Evolutionary conservation across 2,888 invertebrate genomes (phyloP).

Genomic region (Apodemia duryi): DNA sequence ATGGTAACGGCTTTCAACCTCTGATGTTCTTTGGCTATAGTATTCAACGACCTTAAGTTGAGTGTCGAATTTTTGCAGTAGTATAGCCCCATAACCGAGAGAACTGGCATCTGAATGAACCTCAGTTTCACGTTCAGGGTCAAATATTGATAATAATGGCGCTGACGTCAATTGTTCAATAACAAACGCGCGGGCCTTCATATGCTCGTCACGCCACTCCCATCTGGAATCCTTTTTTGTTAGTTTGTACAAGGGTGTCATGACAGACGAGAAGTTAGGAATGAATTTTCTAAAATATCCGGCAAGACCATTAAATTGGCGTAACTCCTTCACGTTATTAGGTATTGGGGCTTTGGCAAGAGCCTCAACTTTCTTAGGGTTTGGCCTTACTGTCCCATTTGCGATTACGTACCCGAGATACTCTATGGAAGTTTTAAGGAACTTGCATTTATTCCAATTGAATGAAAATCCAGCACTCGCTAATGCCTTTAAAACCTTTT

Average conservation of each 20-base stretch:
- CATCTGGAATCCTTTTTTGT: slow-evolving; percentile 23
- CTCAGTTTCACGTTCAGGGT: slow-evolving; percentile 15
- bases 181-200: slow-evolving; percentile 19
- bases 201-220: slow-evolving; percentile 24
- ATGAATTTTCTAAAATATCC: slow-evolving; percentile 24
- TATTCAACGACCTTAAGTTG: background rate
- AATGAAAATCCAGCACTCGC: no score
- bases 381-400: no score
- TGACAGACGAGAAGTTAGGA: slow-evolving; percentile 25
- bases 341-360: no score
- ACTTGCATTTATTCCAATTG: no score
- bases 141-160: slow-evolving; percentile 30
- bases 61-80: slow-evolving; percentile 11
- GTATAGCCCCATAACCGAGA: slow-evolving; percentile 30
- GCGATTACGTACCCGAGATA: no score
- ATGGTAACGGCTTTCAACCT: slow-evolving; percentile 28
- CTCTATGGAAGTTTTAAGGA: no score
- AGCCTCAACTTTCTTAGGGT: no score
- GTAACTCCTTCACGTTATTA: slow-evolving; percentile 22
- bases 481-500: no score
- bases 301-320: slow-evolving; percentile 31
- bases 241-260: slow-evolving; percentile 25
- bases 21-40: slow-evolving; percentile 18
- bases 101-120: slow-evolving; percentile 26
- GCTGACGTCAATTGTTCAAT: slow-evolving; percentile 27